A percentile compares a stretch with the other conserved stretches of the same genome.
These are phyloP conservation scores for Melanargia galathea DNA, from an alignment of 2,888 invertebrate genomes.

Conservation along the genomic window DNA sequence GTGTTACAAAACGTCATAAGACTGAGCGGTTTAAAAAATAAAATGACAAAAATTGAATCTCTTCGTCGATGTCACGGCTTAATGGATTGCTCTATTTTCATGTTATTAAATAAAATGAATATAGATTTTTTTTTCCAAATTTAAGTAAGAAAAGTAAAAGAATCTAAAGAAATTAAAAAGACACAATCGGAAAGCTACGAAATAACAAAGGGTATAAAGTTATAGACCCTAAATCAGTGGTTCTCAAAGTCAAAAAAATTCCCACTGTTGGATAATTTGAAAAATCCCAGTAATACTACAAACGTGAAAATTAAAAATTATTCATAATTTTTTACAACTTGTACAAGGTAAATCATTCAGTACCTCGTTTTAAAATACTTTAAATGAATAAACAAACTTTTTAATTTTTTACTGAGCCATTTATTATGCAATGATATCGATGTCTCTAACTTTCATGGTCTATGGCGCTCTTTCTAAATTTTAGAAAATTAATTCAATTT, in stretches of 20 bases:
- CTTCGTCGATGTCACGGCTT: constrained; percentile 37
- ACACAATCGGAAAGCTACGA: not conserved
- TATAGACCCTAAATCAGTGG: not conserved
- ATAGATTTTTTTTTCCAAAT: too few relatives aligned
- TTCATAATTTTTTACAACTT: not conserved
- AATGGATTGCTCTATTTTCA: constrained; percentile 15
- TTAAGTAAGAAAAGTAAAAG: too few relatives aligned
- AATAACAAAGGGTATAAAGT: too few relatives aligned
- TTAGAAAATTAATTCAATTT: constrained; percentile 22
- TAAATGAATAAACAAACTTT: not conserved
- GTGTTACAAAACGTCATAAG: constrained; percentile 72
- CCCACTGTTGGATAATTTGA: not conserved
- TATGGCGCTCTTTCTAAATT: constrained; percentile 32
- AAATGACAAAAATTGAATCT: constrained; percentile 36
- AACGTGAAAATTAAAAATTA: not conserved
- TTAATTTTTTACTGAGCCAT: not conserved
- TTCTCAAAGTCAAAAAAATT: constrained; percentile 2
- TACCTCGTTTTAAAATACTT: too few relatives aligned
- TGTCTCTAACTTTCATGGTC: constrained; percentile 32
- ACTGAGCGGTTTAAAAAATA: constrained; percentile 70
- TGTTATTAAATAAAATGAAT: not conserved
- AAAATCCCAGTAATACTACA: not conserved
- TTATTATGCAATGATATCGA: constrained; percentile 35
- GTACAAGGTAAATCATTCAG: too few relatives aligned
- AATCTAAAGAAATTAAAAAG: too few relatives aligned